Conservation (phyloP, 30 jellyfish, hydroid and myxozoan species). For the Chironex yamaguchii region DNA sequence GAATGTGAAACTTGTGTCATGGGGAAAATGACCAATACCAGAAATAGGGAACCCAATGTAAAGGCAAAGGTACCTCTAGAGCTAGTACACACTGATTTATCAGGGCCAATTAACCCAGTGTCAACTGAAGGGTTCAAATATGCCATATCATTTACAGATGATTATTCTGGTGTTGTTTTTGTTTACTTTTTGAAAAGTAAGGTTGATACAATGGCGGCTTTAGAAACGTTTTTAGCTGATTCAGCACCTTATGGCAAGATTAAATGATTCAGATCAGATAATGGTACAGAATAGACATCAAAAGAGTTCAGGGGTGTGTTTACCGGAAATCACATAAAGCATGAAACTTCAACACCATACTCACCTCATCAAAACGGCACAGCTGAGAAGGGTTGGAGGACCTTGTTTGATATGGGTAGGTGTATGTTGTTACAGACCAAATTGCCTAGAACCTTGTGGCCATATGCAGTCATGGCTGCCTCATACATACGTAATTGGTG, state of each 20-base stretch:
- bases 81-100: conserved; percentile 30
- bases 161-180: conserved; percentile 39
- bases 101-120: conserved; percentile 62
- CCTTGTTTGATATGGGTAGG: conserved; percentile 84
- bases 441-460: conserved; percentile 66
- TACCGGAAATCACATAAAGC: conserved; percentile 29
- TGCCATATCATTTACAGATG: conserved; percentile 60
- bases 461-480: conserved; percentile 82
- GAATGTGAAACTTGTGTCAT: conserved; percentile 21
- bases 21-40: conserved; percentile 18
- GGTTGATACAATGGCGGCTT: conserved; percentile 49
- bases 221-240: conserved; percentile 59
- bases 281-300: conserved; percentile 42
- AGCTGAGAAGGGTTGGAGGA: conserved; percentile 81
- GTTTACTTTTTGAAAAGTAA: conserved; percentile 28
- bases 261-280: conserved; percentile 2
- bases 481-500: conserved; percentile 77
- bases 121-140: conserved; percentile 48
- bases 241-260: conserved; percentile 74
- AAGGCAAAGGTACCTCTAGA: conserved; percentile 35
- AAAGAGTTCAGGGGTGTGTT: neutral
- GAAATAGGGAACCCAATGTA: conserved; percentile 19
- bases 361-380: conserved; percentile 92
- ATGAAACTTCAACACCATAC: conserved; percentile 61
- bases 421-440: conserved; percentile 51